phyloP scores from a whole-genome alignment of 1,140 invertebrate species.

The Meloidogyne chitwoodi region DNA sequence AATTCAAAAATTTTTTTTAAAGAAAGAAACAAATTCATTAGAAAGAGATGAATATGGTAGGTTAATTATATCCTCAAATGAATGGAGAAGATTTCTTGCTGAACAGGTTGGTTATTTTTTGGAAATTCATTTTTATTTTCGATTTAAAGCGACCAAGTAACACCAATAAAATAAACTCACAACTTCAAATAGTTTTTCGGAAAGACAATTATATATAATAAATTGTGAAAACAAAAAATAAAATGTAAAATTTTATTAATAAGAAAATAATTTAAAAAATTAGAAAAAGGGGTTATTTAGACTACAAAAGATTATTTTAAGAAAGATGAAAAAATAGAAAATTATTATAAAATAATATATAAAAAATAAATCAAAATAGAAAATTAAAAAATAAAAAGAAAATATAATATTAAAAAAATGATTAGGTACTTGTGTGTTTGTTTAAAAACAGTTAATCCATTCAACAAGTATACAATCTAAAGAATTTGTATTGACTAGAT shows the following conservation, averaged over 20 bases:
- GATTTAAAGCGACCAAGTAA: neutral
- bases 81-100: neutral
- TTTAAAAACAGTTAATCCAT: neutral
- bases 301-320: no score
- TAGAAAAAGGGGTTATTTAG: no score
- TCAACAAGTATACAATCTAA: neutral
- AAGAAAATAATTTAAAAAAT: no score
- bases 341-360: no score
- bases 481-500: conserved; percentile 9
- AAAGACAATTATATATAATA: neutral
- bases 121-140: neutral
- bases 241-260: neutral
- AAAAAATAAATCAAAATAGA: neutral
- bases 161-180: neutral
- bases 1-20: neutral
- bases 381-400: neutral
- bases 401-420: neutral
- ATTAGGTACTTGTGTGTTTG: no score
- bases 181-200: neutral
- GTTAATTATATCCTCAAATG: neutral
- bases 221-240: neutral
- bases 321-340: no score
- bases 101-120: neutral
- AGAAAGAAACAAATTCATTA: neutral
- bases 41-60: neutral